phyloP scores from a whole-genome alignment of 2,888 invertebrate genomes.

The Dynastes maya region DNA sequence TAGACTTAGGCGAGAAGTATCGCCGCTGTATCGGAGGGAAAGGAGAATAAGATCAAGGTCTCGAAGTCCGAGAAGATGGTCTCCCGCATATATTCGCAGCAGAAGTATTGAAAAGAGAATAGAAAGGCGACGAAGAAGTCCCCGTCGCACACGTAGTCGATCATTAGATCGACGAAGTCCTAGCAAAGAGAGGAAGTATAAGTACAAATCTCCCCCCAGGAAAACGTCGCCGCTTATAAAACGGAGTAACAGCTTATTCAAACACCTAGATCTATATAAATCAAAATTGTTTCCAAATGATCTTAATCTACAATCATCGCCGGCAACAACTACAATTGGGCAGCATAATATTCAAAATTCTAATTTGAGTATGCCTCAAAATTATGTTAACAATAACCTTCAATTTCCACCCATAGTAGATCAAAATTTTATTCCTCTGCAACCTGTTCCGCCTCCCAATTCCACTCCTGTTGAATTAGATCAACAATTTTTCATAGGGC shows the following conservation, averaged over 20 bases:
- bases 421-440: slow-evolving; percentile 56
- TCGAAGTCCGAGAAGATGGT: slow-evolving; percentile 42
- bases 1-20: slow-evolving; percentile 10
- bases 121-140: slow-evolving; percentile 31
- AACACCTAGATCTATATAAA: slow-evolving; percentile 1
- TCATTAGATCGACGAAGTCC: slow-evolving; percentile 12
- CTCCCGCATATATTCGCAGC: slow-evolving; percentile 25
- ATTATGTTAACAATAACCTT: slow-evolving; percentile 28
- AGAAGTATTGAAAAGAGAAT: slow-evolving; percentile 44
- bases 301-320: not conserved
- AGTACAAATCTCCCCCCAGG: slow-evolving; percentile 10
- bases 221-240: slow-evolving; percentile 33
- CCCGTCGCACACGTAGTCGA: slow-evolving; percentile 24
- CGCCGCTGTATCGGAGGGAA: slow-evolving; percentile 16
- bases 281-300: slow-evolving; percentile 4
- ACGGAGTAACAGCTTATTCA: slow-evolving; percentile 8
- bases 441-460: slow-evolving; percentile 50
- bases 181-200: slow-evolving; percentile 9
- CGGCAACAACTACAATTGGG: not conserved
- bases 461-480: slow-evolving; percentile 59
- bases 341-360: not conserved
- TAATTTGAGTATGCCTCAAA: slow-evolving; percentile 13
- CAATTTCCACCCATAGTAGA: slow-evolving; percentile 56
- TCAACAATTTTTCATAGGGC: slow-evolving; percentile 66
- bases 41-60: slow-evolving; percentile 33